Percentiles rank a stretch among this genome's conserved stretches.
Conservation (phyloP, 1,140 invertebrate genomes). For the Sogatella furcifera region DNA sequence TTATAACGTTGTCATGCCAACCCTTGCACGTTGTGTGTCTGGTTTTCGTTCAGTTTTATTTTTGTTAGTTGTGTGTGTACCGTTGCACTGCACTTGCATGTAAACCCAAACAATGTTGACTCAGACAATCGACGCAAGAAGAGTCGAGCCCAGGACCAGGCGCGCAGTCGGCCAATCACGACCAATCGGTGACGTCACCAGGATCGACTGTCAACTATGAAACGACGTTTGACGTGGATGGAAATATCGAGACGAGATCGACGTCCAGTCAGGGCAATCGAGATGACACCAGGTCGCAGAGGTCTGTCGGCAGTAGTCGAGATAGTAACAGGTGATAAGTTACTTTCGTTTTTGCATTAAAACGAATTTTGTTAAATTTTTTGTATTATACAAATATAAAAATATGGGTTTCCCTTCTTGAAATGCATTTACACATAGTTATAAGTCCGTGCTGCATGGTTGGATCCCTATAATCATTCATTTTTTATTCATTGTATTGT, state of each 20-base stretch:
- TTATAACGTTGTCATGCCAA: too few species aligned
- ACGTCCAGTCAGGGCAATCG: slow-evolving; percentile 39
- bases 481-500: too few species aligned
- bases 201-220: slow-evolving; percentile 54
- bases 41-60: slow-evolving; percentile 9
- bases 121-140: slow-evolving; percentile 22
- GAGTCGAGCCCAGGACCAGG: slow-evolving; percentile 19
- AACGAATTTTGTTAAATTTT: too few species aligned
- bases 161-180: slow-evolving; percentile 11
- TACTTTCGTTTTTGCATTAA: not conserved
- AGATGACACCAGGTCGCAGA: slow-evolving; percentile 48
- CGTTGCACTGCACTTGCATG: slow-evolving; percentile 8
- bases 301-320: slow-evolving; percentile 46
- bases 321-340: slow-evolving; percentile 49
- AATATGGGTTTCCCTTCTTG: too few species aligned
- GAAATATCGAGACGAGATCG: slow-evolving; percentile 62
- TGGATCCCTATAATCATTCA: too few species aligned
- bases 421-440: too few species aligned
- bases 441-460: too few species aligned
- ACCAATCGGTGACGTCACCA: not conserved
- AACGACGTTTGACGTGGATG: slow-evolving; percentile 70
- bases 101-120: not conserved
- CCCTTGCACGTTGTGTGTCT: not conserved
- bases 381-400: too few species aligned
- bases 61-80: not conserved